These are phyloP conservation scores for Coecobrya sp. DNA, from an alignment of 2,888 invertebrate genomes.

Conservation along the genomic window DNA sequence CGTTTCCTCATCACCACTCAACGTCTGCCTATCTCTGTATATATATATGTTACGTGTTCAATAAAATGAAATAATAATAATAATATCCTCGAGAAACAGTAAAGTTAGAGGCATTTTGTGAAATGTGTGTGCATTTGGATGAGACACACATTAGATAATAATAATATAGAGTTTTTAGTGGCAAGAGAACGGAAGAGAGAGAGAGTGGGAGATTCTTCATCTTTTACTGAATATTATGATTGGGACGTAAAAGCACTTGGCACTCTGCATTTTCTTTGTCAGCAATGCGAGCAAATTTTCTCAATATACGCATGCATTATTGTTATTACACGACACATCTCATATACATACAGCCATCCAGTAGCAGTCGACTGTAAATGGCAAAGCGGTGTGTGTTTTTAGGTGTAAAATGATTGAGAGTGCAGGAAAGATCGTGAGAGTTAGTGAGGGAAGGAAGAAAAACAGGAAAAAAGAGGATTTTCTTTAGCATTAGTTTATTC, in stretches of 20 bases:
- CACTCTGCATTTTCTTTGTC: conserved; percentile 17
- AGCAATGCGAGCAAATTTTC: conserved; percentile 49
- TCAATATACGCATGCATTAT: conserved; percentile 39
- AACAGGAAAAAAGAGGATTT: conserved; percentile 48
- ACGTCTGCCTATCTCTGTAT: conserved; percentile 24
- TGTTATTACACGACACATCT: conserved; percentile 27
- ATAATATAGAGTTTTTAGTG: conserved; percentile 31
- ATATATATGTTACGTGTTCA: too few relatives aligned
- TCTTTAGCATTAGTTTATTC: conserved; percentile 53
- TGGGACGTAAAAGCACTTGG: conserved; percentile 16
- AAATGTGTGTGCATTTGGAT: conserved; percentile 60
- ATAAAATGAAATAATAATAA: too few relatives aligned
- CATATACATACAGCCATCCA: neutral
- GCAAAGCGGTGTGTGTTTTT: conserved; percentile 1
- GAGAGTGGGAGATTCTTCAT: conserved; percentile 41
- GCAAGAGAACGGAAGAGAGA: neutral
- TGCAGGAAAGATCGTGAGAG: conserved; percentile 36
- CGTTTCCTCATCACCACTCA: neutral
- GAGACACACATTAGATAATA: neutral
- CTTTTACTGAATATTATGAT: conserved; percentile 50
- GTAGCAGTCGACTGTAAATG: neutral
- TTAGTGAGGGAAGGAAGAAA: conserved; percentile 32
- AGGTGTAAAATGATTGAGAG: conserved; percentile 7
- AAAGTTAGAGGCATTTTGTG: conserved; percentile 33
- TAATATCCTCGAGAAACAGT: conserved; percentile 46